A percentile compares a stretch with the other conserved stretches of the same genome.
These are phyloP conservation scores for Cyrtonyx montezumae DNA, from an alignment of 2,113 vertebrate genomes.

Conservation along the genomic window DNA sequence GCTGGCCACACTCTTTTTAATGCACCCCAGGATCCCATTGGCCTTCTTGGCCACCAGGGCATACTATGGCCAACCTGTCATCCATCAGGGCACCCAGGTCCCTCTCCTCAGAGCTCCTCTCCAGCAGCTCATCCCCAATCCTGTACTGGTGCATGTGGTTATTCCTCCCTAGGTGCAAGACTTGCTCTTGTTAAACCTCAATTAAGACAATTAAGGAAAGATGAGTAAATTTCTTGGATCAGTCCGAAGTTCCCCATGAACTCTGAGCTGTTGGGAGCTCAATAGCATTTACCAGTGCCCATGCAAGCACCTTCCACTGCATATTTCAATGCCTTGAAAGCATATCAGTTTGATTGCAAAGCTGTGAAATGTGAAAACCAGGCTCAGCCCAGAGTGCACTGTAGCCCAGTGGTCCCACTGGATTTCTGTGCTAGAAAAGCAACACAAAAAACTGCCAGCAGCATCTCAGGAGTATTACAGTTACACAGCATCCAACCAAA, in stretches of 20 bases:
- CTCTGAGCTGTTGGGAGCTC: neutral
- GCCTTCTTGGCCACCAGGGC: no score
- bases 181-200: no score
- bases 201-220: neutral
- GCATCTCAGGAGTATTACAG: neutral
- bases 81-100: no score
- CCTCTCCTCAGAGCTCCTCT: no score
- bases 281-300: neutral
- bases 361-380: neutral
- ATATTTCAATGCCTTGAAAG: neutral
- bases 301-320: neutral
- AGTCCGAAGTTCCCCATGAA: neutral
- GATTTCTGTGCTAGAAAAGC: neutral
- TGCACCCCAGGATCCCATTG: no score
- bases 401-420: neutral
- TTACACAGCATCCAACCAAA: neutral
- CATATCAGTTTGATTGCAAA: neutral
- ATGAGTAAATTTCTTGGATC: neutral
- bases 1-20: no score
- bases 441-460: fast-evolving
- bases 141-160: no score
- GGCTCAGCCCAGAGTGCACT: neutral
- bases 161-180: no score
- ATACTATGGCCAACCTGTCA: no score
- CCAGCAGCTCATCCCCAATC: no score